Evolutionary conservation across 2,797 vertebrate genomes (phyloP).

Genomic region (Coccyzus lansbergi): DNA sequence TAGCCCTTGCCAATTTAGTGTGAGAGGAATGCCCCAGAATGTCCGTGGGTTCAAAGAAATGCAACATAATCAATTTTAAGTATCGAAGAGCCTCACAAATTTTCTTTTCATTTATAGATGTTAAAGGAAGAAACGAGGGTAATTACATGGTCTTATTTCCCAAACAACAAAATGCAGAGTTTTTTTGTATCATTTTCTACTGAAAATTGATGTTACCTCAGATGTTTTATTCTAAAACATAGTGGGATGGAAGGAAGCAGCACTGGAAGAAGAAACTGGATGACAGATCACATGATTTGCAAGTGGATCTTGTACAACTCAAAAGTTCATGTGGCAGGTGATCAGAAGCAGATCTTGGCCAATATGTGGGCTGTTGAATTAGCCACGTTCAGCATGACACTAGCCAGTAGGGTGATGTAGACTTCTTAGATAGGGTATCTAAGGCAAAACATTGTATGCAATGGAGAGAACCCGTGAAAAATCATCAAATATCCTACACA

Average conservation of each 20-base stretch:
- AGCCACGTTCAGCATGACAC: accelerated
- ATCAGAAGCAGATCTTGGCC: neutral
- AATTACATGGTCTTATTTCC: neutral
- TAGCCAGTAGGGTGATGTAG: neutral
- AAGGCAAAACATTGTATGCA: neutral
- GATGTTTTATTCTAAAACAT: neutral
- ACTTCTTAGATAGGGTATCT: neutral
- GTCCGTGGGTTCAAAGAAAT: neutral
- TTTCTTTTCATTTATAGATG: neutral
- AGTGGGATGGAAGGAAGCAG: accelerated
- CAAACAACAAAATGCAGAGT: neutral
- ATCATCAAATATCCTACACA: neutral
- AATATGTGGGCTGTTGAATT: neutral
- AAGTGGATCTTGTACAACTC: neutral
- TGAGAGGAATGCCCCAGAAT: constrained; percentile 19
- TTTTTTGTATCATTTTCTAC: neutral
- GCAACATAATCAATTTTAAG: neutral
- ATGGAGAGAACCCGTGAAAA: neutral
- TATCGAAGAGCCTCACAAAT: neutral
- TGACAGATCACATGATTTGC: neutral
- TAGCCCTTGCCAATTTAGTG: neutral
- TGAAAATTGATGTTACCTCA: accelerated
- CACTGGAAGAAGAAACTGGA: neutral
- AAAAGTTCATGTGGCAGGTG: neutral
- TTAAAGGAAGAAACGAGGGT: neutral